These are phyloP conservation scores for Colius striatus DNA, from an alignment of 2,113 vertebrate genomes.

Conservation along the genomic window DNA sequence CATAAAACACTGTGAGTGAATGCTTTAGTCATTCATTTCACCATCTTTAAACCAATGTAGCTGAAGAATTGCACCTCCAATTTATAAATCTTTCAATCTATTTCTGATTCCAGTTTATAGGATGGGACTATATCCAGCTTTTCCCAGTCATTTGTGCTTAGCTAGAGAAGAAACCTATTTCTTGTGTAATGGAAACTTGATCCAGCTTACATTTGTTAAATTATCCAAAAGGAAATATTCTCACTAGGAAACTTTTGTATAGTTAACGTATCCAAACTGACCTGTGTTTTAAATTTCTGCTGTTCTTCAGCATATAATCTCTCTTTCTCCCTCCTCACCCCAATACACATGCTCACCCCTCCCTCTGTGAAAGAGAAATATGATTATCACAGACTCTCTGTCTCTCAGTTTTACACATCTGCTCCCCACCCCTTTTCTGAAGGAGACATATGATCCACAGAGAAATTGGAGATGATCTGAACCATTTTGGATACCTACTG, in stretches of 20 bases:
- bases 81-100: slow-evolving; percentile 79
- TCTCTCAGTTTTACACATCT: slow-evolving; percentile 7
- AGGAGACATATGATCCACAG: slow-evolving; percentile 29
- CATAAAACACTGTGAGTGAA: slow-evolving; percentile 75
- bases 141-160: slow-evolving; percentile 42
- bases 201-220: slow-evolving; percentile 56
- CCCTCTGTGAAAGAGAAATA: background rate
- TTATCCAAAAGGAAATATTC: slow-evolving; percentile 59
- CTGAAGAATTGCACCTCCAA: slow-evolving; percentile 75
- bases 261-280: background rate
- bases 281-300: background rate
- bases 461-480: slow-evolving; percentile 37
- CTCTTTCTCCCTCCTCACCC: background rate
- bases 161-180: slow-evolving; percentile 55
- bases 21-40: slow-evolving; percentile 73
- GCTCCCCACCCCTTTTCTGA: slow-evolving; percentile 35
- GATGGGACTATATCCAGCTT: slow-evolving; percentile 47
- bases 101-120: slow-evolving; percentile 71
- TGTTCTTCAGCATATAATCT: background rate
- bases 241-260: slow-evolving; percentile 19
- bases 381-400: background rate
- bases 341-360: background rate
- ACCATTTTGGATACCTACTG: slow-evolving; percentile 37
- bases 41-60: slow-evolving; percentile 78
- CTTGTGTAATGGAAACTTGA: slow-evolving; percentile 37